Evolutionary conservation across 2,888 invertebrate species (phyloP).

Genomic region (Psylliodes chrysocephalus): DNA sequence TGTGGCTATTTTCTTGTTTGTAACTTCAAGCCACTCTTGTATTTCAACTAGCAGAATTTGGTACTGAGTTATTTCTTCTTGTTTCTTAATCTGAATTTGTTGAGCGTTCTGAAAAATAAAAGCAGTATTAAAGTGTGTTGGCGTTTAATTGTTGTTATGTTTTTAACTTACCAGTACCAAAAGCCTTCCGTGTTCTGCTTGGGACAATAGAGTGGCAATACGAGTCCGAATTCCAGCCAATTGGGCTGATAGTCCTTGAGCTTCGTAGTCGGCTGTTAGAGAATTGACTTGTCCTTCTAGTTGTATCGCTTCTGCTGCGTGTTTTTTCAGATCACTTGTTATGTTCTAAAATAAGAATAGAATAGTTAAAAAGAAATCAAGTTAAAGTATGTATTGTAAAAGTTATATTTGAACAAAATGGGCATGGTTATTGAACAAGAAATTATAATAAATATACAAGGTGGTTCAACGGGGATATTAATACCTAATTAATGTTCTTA

Average conservation of each 20-base stretch:
- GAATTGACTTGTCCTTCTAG: slow-evolving; percentile 73
- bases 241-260: slow-evolving; percentile 68
- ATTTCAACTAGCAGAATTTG: slow-evolving; percentile 67
- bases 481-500: too few relatives aligned
- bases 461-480: too few relatives aligned
- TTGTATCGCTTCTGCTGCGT: slow-evolving; percentile 73
- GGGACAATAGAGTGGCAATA: slow-evolving; percentile 73
- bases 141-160: not conserved
- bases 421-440: too few relatives aligned
- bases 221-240: slow-evolving; percentile 72
- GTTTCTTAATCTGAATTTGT: slow-evolving; percentile 66
- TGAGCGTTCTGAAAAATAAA: slow-evolving; percentile 65
- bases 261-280: slow-evolving; percentile 74
- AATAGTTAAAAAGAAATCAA: too few relatives aligned
- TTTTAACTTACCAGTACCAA: slow-evolving; percentile 56
- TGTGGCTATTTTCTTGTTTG: slow-evolving; percentile 56
- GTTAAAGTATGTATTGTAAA: too few relatives aligned
- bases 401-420: too few relatives aligned
- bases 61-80: slow-evolving; percentile 68
- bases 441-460: too few relatives aligned
- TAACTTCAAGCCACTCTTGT: slow-evolving; percentile 68
- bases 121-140: not conserved
- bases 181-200: slow-evolving; percentile 74
- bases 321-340: slow-evolving; percentile 74
- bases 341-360: slow-evolving; percentile 72